Base-by-base conservation (phyloP, 2,888 invertebrate species). In the Folsomia manolachei region DNA sequence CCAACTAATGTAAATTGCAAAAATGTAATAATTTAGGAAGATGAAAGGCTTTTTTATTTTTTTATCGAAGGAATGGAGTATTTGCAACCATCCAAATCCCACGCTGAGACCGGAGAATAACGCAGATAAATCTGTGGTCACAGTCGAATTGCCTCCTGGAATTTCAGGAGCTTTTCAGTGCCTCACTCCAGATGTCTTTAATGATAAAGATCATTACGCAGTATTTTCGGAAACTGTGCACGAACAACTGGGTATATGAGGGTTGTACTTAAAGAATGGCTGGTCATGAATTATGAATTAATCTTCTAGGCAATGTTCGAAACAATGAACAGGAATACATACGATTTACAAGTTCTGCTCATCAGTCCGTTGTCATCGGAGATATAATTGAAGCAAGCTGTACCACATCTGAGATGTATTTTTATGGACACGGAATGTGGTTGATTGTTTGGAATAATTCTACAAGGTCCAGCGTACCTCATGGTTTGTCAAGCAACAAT, bases 161-260 rank as follows among this genome's bases (percentile, higher is more conserved):
- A 26, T n/a, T 7, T 64, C 64, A 1, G 64, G 64, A 64, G 64
- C 64, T 1, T 64, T 64, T 64, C 64, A 64, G n/a, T 64, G 64
- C 18, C 9, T 60, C 9, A 60, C 23, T 4, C 60, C 60, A 4
- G 60, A 60, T 60, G 60, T 21, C 7, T 60, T 7, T 60, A n/a
- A n/a, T 60, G 23, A n/a, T 21, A 60, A 23, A 11, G n/a, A 21
- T n/a, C 19, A 64, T 27, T 26, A 39, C 39, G 19, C 19, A 7
- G 18, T 60, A 60, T 60, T 60, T 60, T 60, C 60, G 4, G 60
- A 21, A n/a, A 21, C 19, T 4, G 23, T 60, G 9, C 4, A n/a
- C 4, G 7, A n/a, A 11, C 60, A 60, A 39, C 14, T 60, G 18
- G 26, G 27, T 64, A 26, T 2, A 26, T 4, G 4, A 39, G 14